These are phyloP conservation scores for Trogon surrucura DNA, from an alignment of 2,113 vertebrate species.

Conservation along the genomic window DNA sequence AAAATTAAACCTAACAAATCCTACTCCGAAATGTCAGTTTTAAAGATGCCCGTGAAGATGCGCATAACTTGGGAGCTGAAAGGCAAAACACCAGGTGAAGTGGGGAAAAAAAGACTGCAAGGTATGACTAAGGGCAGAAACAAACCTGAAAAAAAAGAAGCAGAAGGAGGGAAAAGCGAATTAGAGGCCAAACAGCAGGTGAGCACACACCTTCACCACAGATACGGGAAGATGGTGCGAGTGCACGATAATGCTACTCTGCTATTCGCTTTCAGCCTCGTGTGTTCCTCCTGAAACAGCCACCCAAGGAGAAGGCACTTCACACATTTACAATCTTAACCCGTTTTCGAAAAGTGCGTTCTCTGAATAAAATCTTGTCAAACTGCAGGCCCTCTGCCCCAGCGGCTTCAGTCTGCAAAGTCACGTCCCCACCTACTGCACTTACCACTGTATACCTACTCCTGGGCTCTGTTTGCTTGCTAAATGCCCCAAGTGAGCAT, in stretches of 20 bases:
- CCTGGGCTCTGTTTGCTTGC: neutral
- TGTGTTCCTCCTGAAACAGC: neutral
- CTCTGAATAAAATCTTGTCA: neutral
- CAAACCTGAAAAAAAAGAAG: neutral
- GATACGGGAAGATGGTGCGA: accelerated
- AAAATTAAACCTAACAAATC: neutral
- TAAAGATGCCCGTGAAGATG: neutral
- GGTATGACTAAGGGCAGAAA: neutral
- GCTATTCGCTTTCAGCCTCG: neutral
- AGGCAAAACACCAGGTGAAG: neutral
- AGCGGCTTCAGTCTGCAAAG: neutral
- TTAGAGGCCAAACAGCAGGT: neutral
- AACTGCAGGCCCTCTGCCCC: neutral
- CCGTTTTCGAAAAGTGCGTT: neutral
- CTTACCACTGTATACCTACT: neutral
- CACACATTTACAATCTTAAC: neutral
- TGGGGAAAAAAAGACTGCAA: neutral
- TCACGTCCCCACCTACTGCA: neutral
- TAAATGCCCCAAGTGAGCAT: neutral
- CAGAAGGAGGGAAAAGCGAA: neutral
- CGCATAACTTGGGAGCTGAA: neutral
- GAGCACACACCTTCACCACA: neutral
- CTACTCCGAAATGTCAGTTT: neutral
- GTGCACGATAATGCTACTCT: neutral
- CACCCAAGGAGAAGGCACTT: neutral